These are phyloP conservation scores for Phrynocephalus forsythii DNA, from an alignment of 2,797 vertebrate species.

Conservation along the genomic window DNA sequence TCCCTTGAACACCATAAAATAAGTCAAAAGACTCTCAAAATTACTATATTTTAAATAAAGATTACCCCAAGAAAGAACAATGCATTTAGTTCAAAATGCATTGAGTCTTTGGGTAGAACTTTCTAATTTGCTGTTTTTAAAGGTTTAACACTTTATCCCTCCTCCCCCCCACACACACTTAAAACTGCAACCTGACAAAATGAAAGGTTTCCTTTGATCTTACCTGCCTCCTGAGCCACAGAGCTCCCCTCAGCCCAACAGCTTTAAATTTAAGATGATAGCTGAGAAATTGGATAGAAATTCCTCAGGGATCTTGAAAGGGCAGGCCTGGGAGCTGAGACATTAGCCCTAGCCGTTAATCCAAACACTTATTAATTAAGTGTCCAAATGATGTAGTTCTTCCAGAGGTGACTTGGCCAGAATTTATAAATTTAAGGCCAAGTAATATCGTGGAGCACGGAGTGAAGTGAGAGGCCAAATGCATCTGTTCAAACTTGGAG, in stretches of 20 bases:
- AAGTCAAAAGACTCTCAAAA: neutral
- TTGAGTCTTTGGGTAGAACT: neutral
- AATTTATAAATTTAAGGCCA: conserved; percentile 8
- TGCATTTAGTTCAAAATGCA: neutral
- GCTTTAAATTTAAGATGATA: neutral
- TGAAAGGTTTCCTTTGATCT: neutral
- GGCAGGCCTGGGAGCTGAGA: conserved; percentile 4
- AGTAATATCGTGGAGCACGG: conserved; percentile 2
- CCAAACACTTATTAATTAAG: conserved; percentile 31
- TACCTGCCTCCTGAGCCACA: neutral
- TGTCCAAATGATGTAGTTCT: conserved; percentile 15
- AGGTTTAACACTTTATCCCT: neutral
- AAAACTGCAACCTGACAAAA: neutral
- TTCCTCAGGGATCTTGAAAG: conserved; percentile 9
- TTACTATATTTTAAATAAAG: neutral
- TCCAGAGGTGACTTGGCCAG: neutral
- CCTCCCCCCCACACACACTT: neutral
- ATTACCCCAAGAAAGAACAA: neutral
- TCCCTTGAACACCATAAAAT: no score
- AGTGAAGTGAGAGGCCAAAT: neutral
- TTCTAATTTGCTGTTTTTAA: neutral
- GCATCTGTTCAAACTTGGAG: neutral
- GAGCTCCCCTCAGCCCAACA: neutral
- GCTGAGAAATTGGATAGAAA: conserved; percentile 11
- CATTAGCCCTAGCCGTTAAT: conserved; percentile 27